Evolutionary conservation across 1,140 invertebrate genomes (phyloP).

Genomic region (Temnothorax longispinosus): DNA sequence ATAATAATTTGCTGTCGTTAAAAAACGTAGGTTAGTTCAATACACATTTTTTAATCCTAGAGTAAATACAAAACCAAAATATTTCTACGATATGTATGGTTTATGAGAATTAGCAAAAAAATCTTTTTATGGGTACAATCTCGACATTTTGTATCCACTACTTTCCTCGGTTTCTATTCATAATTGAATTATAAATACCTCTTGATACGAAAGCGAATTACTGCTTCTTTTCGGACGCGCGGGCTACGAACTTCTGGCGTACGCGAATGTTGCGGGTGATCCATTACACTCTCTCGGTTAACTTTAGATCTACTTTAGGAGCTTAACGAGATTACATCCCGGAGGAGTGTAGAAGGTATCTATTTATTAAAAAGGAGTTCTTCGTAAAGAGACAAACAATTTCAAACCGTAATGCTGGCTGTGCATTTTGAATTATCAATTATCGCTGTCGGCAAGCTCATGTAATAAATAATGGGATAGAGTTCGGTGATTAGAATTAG

Average conservation of each 20-base stretch:
- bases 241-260: not conserved
- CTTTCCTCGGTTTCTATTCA: not conserved
- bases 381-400: not conserved
- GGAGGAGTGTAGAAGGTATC: not conserved
- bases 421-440: constrained; percentile 30
- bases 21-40: not conserved
- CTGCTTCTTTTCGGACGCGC: not conserved
- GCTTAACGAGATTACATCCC: constrained; percentile 10
- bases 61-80: not conserved
- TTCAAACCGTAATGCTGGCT: not conserved
- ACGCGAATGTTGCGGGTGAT: constrained; percentile 10
- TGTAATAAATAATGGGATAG: constrained; percentile 7
- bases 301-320: constrained; percentile 24
- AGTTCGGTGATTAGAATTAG: not conserved
- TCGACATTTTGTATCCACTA: not conserved
- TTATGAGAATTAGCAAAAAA: not conserved
- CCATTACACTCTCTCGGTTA: constrained; percentile 25
- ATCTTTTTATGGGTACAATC: not conserved
- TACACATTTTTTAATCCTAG: not conserved
- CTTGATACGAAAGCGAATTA: not conserved
- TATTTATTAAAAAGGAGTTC: constrained; percentile 40
- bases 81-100: not conserved
- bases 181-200: constrained; percentile 24
- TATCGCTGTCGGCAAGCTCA: not conserved
- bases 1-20: not conserved